Base-by-base conservation (phyloP, 2,888 invertebrate species). In the Cheilosia urbana region DNA sequence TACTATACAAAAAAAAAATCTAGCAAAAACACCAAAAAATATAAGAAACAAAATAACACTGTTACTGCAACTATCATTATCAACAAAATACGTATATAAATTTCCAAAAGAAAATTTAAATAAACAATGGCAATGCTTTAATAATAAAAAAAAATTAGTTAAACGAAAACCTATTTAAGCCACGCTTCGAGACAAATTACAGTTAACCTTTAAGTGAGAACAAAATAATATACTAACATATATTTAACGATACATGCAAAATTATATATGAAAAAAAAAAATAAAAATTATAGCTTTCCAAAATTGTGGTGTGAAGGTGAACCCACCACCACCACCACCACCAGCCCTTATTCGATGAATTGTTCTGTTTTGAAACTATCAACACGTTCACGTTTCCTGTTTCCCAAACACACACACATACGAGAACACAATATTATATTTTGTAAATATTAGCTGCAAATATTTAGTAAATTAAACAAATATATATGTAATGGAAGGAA, bases 221-320 rank as follows among this genome's bases (percentile, higher is more conserved):
- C 7, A 27, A 65, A 71, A 51, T 58, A 17, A 9, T 57, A 66
- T 34, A 11, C 72, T 60, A 30, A 87, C 66, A 80, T 75, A 42
- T 87, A 87, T 89, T 88, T 89, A 90, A 89, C 88, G 88, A 90
- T 88, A 90, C 90, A 90, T 88, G 62, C 66, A 82, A 84, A 78
- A 81, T 62, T 47, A 69, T 71, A 45, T 24, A 53, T 68, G 63
- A 62, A 40, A 68, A 66, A 68, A 76, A 65, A 73, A 63, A 66
- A 49, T 9, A 76, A 62, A 63, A 45, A n/a, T 34, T 75, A 57
- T 45, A 76, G 42, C 42, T 62, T 82, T 66, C 49, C 51, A 68
- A 69, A 75, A 60, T 58, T 66, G 57, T 72, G 57, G 69, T 47
- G 60, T 34, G 4, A 55, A 42, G 40, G 66, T 30, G 11, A 60